Base-by-base conservation (phyloP, 23 tunicate species). In the Corella eumyota region DNA sequence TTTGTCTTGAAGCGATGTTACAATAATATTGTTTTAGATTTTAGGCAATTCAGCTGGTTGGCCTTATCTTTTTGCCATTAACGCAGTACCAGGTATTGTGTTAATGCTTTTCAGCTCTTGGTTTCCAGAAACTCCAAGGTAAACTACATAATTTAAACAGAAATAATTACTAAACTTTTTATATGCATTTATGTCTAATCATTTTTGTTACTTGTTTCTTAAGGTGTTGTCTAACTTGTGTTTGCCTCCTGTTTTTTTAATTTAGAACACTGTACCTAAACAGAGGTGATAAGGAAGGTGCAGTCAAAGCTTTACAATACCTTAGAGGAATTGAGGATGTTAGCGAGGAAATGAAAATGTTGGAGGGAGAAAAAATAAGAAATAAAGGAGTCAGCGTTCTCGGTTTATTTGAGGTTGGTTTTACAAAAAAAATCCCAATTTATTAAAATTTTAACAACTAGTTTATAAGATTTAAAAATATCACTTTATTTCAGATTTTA, bases 101-200 rank as follows among this genome's bases (percentile, higher is more conserved):
- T 79, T 44, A 30, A 35, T 79, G 11, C 25, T 64, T 15, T 69
- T 56, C 23, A 52, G 58, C 3, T 49, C 34, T 1, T 48, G 59
- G 69, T 53, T 79, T 17, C 76, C 87, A 17, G 24, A 70, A 62
- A 79, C 77, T 79, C 87, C 77, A 30, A 79, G 76, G 87, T 79
- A 25, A 34, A 15, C n/a, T n/a, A n/a, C n/a, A n/a, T n/a, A n/a
- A n/a, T n/a, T n/a, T n/a, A n/a, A n/a, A n/a, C n/a, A n/a, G n/a
- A n/a, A n/a, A n/a, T n/a, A n/a, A n/a, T n/a, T n/a, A n/a, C n/a
- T n/a, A n/a, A 15, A 15, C 48, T 9, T 40, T 40, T 40, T 40
- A 40, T 15, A 40, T 40, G 48, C 11, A 40, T 40, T 40, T 40
- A 9, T 40, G 11, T 40, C 15, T 11, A 40, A 9, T 40, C 15